Evolutionary conservation across 2,113 vertebrate genomes (phyloP).

Genomic region (Mustela lutreola): DNA sequence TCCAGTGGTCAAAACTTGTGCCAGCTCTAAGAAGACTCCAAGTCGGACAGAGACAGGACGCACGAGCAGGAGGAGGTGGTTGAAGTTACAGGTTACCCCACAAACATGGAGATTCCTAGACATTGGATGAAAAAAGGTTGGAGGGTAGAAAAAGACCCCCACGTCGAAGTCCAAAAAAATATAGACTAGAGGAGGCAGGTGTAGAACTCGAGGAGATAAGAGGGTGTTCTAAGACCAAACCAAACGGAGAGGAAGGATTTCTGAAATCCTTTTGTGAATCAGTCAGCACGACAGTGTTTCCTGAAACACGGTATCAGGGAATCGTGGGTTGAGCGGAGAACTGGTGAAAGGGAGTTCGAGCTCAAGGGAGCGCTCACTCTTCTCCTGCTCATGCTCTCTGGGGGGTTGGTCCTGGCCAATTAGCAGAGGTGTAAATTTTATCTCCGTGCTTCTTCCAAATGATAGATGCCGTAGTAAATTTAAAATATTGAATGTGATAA

Average conservation of each 20-base stretch:
- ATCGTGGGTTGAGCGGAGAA: fast-evolving
- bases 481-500: slow-evolving; percentile 79
- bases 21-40: not conserved
- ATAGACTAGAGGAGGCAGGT: not conserved
- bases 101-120: not conserved
- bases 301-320: not conserved
- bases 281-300: not conserved
- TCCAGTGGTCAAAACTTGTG: not conserved
- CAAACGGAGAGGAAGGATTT: not conserved
- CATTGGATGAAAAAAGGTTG: not conserved
- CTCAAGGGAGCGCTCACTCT: fast-evolving
- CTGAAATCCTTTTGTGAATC: not conserved
- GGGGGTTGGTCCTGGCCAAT: not conserved
- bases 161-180: not conserved
- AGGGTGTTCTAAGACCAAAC: not conserved
- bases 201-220: not conserved
- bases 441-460: slow-evolving; percentile 54
- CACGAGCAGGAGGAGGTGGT: not conserved
- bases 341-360: too few relatives aligned
- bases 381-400: not conserved
- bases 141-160: not conserved
- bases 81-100: too few relatives aligned
- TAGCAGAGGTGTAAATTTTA: slow-evolving; percentile 45
- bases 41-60: not conserved
- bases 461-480: slow-evolving; percentile 73